phyloP scores from a whole-genome alignment of 1,140 invertebrate genomes.

The Charaxes varanes region DNA sequence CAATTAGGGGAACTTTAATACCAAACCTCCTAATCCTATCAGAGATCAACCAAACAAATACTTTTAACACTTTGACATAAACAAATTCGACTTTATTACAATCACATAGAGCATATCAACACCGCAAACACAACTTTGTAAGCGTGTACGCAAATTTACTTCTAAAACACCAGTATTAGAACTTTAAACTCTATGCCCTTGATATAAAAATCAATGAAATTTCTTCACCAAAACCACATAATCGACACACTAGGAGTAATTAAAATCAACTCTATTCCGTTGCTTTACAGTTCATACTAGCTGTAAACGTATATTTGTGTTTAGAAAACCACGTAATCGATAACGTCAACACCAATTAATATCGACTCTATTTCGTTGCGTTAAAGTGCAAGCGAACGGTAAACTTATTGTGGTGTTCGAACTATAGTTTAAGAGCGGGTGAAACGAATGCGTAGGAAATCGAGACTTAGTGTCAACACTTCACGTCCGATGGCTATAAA shows the following conservation, averaged over 20 bases:
- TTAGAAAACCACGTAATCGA: not conserved
- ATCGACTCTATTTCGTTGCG: slow-evolving; percentile 17
- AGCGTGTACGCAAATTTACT: not conserved
- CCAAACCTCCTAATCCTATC: slow-evolving; percentile 20
- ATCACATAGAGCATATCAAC: not conserved
- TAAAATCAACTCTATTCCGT: slow-evolving; percentile 4
- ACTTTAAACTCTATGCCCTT: slow-evolving; percentile 5
- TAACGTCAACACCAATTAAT: slow-evolving; percentile 10
- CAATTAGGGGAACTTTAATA: slow-evolving; percentile 19
- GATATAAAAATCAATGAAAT: not conserved
- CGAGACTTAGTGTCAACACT: slow-evolving; percentile 60
- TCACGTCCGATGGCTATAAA: slow-evolving; percentile 44
- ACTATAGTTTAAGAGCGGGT: slow-evolving; percentile 28
- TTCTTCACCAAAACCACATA: too few species aligned
- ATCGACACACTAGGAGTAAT: too few species aligned
- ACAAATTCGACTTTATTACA: slow-evolving; percentile 9
- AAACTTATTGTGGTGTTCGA: slow-evolving; percentile 10
- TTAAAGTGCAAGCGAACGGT: slow-evolving; percentile 11
- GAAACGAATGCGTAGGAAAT: slow-evolving; percentile 51
- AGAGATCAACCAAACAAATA: slow-evolving; percentile 11
- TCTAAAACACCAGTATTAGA: not conserved
- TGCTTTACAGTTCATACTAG: not conserved
- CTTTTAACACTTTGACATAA: not conserved
- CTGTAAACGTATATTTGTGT: slow-evolving; percentile 1
- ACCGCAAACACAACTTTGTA: slow-evolving; percentile 2